Conservation (phyloP, 2,888 invertebrate genomes). For the Diogma glabrata region DNA sequence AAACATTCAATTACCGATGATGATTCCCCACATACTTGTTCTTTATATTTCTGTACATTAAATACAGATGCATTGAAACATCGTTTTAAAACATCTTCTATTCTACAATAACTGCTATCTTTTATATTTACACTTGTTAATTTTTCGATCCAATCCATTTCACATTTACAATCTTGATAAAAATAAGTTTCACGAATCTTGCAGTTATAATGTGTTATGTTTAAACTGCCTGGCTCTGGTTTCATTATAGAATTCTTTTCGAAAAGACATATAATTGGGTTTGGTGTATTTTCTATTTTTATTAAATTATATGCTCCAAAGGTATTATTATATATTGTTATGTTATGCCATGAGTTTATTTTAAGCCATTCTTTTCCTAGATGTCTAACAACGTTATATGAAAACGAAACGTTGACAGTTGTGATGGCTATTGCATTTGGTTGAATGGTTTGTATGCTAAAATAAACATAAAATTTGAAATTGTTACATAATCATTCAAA, state of each 20-base stretch:
- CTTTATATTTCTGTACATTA: slow-evolving; percentile 28
- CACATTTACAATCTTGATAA: slow-evolving; percentile 28
- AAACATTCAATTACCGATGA: slow-evolving; percentile 27
- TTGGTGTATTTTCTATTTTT: slow-evolving; percentile 22
- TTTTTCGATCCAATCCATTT: slow-evolving; percentile 25
- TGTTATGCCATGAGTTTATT: slow-evolving; percentile 27
- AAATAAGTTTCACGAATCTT: slow-evolving; percentile 28
- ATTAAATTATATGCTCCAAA: slow-evolving; percentile 29
- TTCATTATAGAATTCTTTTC: slow-evolving; percentile 29
- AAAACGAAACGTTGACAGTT: slow-evolving; percentile 27
- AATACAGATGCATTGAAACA: slow-evolving; percentile 31
- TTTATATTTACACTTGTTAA: slow-evolving; percentile 27
- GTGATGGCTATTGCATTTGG: slow-evolving; percentile 29
- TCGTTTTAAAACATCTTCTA: slow-evolving; percentile 23
- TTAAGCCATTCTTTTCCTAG: slow-evolving; percentile 29
- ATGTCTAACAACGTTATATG: slow-evolving; percentile 26
- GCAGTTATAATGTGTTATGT: slow-evolving; percentile 28
- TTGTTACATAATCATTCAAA: no score
- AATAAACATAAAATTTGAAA: slow-evolving; percentile 10
- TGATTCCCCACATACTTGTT: slow-evolving; percentile 29
- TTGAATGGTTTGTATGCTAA: slow-evolving; percentile 30
- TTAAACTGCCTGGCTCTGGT: slow-evolving; percentile 27
- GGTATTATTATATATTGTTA: slow-evolving; percentile 28
- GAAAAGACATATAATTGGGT: slow-evolving; percentile 27
- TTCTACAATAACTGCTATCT: slow-evolving; percentile 29